A percentile compares a stretch with the other conserved stretches of the same genome.
phyloP scores from a whole-genome alignment of 1,140 invertebrate species.

The Gryllus bimaculatus region DNA sequence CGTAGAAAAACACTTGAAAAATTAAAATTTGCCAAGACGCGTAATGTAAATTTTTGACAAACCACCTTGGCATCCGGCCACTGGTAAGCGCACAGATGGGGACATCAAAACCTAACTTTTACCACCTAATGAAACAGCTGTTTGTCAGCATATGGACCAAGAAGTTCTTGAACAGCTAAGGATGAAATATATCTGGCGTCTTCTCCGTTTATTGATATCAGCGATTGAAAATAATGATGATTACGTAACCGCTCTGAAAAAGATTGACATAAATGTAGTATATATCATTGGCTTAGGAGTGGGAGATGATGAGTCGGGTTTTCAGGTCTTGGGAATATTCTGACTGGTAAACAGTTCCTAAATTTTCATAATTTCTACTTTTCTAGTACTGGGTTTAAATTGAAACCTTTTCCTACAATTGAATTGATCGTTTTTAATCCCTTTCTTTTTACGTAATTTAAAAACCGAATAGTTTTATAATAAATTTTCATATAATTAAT shows the following conservation, averaged over 20 bases:
- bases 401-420: too few species aligned
- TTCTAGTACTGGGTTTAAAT: too few species aligned
- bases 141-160: conserved; percentile 22
- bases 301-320: too few species aligned
- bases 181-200: conserved; percentile 16
- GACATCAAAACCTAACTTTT: conserved; percentile 23
- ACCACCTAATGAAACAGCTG: conserved; percentile 22
- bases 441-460: too few species aligned
- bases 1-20: conserved; percentile 22
- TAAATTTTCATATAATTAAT: too few species aligned
- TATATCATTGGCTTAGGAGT: too few species aligned
- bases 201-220: conserved; percentile 11
- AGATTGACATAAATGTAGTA: conserved; percentile 26
- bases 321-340: conserved; percentile 24
- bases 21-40: conserved; percentile 30
- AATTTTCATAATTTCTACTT: too few species aligned
- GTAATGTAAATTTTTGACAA: conserved; percentile 35
- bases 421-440: too few species aligned
- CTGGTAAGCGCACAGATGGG: conserved; percentile 11
- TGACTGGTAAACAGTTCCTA: too few species aligned
- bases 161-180: conserved; percentile 21
- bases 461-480: too few species aligned
- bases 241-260: conserved; percentile 22
- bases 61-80: conserved; percentile 26
- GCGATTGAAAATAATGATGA: conserved; percentile 2